Percentiles rank a stretch among this genome's conserved stretches.
These are phyloP conservation scores for Noctilio leporinus DNA, from an alignment of 2,113 vertebrate genomes.

Conservation along the genomic window DNA sequence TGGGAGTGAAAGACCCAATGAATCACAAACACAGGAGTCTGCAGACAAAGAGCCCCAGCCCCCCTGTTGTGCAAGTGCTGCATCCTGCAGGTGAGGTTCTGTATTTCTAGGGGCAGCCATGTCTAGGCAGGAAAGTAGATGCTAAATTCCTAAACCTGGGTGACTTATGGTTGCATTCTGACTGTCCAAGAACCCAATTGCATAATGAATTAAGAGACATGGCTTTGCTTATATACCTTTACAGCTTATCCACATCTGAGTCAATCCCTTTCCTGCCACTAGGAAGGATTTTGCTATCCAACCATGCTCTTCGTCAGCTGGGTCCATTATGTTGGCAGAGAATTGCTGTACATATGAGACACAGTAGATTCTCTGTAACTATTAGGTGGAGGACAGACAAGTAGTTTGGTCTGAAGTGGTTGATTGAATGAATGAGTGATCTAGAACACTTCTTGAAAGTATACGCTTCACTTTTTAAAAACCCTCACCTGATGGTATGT, in stretches of 20 bases:
- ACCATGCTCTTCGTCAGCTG: not conserved
- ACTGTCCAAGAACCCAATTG: not conserved
- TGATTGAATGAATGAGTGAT: not conserved
- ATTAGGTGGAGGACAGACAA: not conserved
- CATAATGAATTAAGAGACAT: not conserved
- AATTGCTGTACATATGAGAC: not conserved
- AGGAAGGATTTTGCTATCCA: not conserved
- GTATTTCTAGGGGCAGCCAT: not conserved
- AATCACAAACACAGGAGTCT: not conserved
- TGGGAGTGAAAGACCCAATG: not conserved
- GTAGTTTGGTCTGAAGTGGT: not conserved
- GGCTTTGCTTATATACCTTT: not conserved
- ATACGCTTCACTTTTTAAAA: too few relatives aligned
- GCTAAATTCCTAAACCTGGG: not conserved
- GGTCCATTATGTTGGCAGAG: not conserved
- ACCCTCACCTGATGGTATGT: too few relatives aligned
- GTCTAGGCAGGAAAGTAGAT: not conserved
- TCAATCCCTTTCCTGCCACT: not conserved
- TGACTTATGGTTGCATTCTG: not conserved
- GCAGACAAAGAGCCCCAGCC: not conserved
- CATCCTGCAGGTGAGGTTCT: not conserved
- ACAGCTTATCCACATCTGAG: not conserved
- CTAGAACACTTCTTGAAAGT: not conserved
- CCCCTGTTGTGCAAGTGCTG: not conserved
- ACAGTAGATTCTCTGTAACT: not conserved